A percentile compares a stretch with the other conserved stretches of the same genome.
Conservation (phyloP, 1,140 invertebrate genomes). For the Drosophila melanica region DNA sequence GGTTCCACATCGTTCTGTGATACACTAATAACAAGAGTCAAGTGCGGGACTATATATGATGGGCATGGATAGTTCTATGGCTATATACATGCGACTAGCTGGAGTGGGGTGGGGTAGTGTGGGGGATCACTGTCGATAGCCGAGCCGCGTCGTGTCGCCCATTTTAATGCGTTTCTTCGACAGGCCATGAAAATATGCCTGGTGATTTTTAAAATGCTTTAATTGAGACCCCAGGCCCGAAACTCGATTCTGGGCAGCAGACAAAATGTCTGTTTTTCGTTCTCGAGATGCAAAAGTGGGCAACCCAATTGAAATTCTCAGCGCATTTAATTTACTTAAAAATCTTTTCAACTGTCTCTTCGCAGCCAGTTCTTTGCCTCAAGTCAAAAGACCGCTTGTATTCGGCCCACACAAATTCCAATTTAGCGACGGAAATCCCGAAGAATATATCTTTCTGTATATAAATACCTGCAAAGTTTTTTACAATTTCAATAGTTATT, state of each 20-base stretch:
- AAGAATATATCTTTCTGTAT: not conserved
- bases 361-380: constrained; percentile 7
- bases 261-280: constrained; percentile 76
- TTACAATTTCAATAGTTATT: too few relatives aligned
- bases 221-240: constrained; percentile 62
- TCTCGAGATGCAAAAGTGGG: constrained; percentile 76
- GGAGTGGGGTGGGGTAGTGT: constrained; percentile 4
- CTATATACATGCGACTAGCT: not conserved
- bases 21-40: constrained; percentile 80
- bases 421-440: constrained; percentile 28
- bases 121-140: constrained; percentile 13
- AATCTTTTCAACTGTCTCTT: constrained; percentile 37
- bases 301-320: constrained; percentile 75
- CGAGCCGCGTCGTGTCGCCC: constrained; percentile 61
- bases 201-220: constrained; percentile 76
- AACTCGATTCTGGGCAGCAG: constrained; percentile 49
- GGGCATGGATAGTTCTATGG: constrained; percentile 14
- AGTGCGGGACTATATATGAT: constrained; percentile 46
- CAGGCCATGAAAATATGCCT: constrained; percentile 80
- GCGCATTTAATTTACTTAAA: constrained; percentile 74
- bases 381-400: not conserved
- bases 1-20: constrained; percentile 56
- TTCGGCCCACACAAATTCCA: not conserved
- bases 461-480: not conserved
- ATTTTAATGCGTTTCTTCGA: constrained; percentile 80